Evolutionary conservation across 2,888 invertebrate species (phyloP).

Genomic region (Ametastegia equiseti): DNA sequence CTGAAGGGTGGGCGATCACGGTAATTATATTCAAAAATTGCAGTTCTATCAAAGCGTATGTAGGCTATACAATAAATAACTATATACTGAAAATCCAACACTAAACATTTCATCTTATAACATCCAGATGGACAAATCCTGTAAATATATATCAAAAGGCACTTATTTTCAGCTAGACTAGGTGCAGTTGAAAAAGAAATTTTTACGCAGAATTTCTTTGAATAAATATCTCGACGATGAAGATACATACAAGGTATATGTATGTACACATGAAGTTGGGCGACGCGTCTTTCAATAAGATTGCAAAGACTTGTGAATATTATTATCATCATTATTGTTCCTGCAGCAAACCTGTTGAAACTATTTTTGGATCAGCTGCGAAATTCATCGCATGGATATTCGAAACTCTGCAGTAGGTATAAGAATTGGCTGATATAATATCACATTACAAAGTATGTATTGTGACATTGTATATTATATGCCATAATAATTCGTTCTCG

Average conservation of each 20-base stretch:
- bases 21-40: neutral
- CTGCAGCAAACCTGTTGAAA: too few species aligned
- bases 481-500: too few species aligned
- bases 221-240: neutral
- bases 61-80: neutral
- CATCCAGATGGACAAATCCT: neutral
- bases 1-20: neutral
- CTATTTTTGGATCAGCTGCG: too few species aligned
- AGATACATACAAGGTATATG: neutral
- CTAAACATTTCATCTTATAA: neutral
- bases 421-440: too few species aligned
- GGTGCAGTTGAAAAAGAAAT: neutral
- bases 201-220: neutral
- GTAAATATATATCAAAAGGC: neutral
- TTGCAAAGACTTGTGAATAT: too few species aligned
- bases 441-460: neutral
- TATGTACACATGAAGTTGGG: too few species aligned
- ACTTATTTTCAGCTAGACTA: too few species aligned
- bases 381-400: too few species aligned
- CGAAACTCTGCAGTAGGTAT: too few species aligned
- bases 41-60: neutral
- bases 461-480: neutral
- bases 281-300: neutral
- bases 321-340: too few species aligned
- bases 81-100: neutral